phyloP scores from a whole-genome alignment of 2,888 invertebrate genomes.

The Temnothorax unifasciatus region DNA sequence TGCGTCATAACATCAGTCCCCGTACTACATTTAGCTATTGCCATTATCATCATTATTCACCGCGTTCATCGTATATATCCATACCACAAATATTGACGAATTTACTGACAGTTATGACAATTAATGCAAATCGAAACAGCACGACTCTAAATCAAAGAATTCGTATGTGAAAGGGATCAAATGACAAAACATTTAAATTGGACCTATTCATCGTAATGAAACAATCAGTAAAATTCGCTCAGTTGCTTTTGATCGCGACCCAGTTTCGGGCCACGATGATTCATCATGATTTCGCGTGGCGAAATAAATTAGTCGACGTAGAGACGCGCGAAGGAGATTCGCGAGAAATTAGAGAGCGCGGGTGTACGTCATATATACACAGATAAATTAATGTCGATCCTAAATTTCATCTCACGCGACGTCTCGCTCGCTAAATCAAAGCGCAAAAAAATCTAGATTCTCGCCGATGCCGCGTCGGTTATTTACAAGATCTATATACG shows the following conservation, averaged over 20 bases:
- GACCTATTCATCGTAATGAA: constrained; percentile 38
- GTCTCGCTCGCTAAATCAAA: constrained; percentile 25
- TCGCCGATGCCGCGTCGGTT: constrained; percentile 1
- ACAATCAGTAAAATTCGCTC: constrained; percentile 27
- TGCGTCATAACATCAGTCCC: background rate
- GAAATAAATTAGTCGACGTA: constrained; percentile 27
- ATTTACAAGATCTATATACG: constrained; percentile 16
- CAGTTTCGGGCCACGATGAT: constrained; percentile 13
- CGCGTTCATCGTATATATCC: constrained; percentile 14
- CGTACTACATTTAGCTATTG: constrained; percentile 9
- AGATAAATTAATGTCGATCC: constrained; percentile 28
- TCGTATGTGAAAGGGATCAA: constrained; percentile 20
- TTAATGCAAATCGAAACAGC: constrained; percentile 46
- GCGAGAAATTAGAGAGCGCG: constrained; percentile 8
- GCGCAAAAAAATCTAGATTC: background rate
- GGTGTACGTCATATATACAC: background rate
- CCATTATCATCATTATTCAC: constrained; percentile 32
- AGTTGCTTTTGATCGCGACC: constrained; percentile 27
- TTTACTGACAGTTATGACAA: constrained; percentile 40
- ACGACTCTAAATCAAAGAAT: constrained; percentile 31
- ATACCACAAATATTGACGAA: constrained; percentile 17
- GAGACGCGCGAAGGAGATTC: constrained; percentile 27
- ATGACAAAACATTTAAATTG: constrained; percentile 37
- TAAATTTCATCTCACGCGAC: constrained; percentile 2
- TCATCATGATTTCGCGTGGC: constrained; percentile 29